These are phyloP conservation scores for Arvicanthis niloticus DNA, from an alignment of 2,113 vertebrate genomes.

Conservation along the genomic window DNA sequence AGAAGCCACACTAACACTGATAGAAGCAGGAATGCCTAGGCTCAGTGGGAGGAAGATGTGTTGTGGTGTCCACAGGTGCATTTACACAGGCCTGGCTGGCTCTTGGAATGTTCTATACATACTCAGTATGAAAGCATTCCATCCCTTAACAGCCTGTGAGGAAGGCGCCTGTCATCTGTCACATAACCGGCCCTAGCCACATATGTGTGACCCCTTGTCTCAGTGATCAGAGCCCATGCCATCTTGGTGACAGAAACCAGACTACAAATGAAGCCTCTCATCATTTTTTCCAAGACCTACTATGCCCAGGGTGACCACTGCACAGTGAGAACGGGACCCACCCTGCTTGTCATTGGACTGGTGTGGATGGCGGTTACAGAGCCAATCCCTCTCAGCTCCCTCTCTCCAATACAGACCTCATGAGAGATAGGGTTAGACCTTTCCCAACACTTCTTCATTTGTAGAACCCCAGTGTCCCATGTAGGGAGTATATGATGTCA, in stretches of 20 bases:
- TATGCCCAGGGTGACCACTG: no score
- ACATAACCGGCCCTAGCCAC: rapidly evolving
- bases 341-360: not conserved
- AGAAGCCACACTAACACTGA: no score
- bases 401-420: not conserved
- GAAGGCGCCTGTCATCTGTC: rapidly evolving
- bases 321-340: not conserved
- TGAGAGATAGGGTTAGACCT: not conserved
- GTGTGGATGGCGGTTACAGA: not conserved
- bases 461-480: not conserved
- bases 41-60: no score
- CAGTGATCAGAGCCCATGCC: rapidly evolving
- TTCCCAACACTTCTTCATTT: not conserved
- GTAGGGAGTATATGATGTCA: rapidly evolving
- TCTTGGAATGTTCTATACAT: no score
- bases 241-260: not conserved
- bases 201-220: rapidly evolving
- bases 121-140: rapidly evolving
- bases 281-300: not conserved
- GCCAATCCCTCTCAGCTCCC: not conserved
- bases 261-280: not conserved
- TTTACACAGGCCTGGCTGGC: rapidly evolving
- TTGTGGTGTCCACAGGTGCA: no score
- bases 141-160: not conserved
- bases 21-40: not conserved